A percentile compares a stretch with the other conserved stretches of the same genome.
Evolutionary conservation across 2,888 invertebrate genomes (phyloP).

Genomic region (Apodemia mormo): DNA sequence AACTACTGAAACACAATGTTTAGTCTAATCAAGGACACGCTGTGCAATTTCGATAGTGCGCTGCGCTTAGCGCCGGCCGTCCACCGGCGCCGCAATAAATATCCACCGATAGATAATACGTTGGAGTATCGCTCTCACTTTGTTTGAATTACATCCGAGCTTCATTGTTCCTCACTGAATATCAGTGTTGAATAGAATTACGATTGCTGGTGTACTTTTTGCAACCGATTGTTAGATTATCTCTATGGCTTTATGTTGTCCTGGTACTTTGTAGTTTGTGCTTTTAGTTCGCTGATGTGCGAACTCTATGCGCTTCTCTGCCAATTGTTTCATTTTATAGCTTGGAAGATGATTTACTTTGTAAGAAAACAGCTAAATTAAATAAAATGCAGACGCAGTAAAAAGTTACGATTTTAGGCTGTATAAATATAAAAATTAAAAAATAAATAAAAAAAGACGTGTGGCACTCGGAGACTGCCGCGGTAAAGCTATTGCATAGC

Average conservation of each 20-base stretch:
- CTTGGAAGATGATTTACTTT: no score
- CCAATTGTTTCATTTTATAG: no score
- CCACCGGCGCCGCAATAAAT: constrained; percentile 51
- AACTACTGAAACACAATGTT: constrained; percentile 17
- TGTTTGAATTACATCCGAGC: constrained; percentile 43
- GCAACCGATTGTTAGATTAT: constrained; percentile 20
- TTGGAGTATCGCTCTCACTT: constrained; percentile 38
- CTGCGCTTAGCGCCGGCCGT: constrained; percentile 27
- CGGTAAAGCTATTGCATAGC: no score
- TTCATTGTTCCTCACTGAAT: constrained; percentile 34
- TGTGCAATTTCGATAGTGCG: constrained; percentile 14
- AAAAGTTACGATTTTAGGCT: no score
- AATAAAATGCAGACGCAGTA: no score
- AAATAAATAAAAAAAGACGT: no score
- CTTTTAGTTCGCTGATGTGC: neutral
- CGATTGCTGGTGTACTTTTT: constrained; percentile 27
- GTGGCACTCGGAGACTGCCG: no score
- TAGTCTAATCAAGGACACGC: constrained; percentile 14
- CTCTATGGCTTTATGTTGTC: constrained; percentile 15
- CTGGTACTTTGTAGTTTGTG: constrained; percentile 15
- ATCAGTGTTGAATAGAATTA: constrained; percentile 35
- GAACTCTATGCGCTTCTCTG: neutral
- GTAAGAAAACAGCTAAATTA: no score
- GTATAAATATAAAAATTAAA: no score
- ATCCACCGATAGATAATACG: constrained; percentile 49